Base-by-base conservation (phyloP, 2,888 invertebrate genomes). In the Hyposoter dolosus region DNA sequence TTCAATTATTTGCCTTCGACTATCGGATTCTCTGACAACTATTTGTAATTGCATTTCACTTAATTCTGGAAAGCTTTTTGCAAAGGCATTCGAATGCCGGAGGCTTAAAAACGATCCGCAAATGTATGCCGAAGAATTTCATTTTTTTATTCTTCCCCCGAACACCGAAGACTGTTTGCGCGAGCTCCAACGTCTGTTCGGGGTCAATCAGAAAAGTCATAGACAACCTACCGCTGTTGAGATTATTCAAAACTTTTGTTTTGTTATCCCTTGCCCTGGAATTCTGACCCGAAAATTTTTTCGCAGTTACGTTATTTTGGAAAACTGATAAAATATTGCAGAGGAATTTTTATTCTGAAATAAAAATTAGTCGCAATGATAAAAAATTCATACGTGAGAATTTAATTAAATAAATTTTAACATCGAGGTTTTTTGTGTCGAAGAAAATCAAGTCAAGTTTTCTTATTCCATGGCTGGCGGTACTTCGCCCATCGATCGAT, bases 1-100 rank as follows among this genome's bases (percentile, higher is more conserved):
- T 82, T 32, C 19, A 23, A 35, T 66, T 66, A 50, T 74, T 74
- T 66, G n/a, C 2, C 23, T 66, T 35, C 15, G 9, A 7, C 28
- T 43, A n/a, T 56, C 40, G 68, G 43, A 43, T 68, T 45, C 68
- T 68, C 3, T 19, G 15, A 28, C 40, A 40, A 15, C 12, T 40
- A 19, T 66, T 66, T 40, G 9, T 66, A 23, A 68, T 68, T 43
- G 23, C 0, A 12, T 43, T 15, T 23, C 15, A 1, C 6, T 23
- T 45, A n/a, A 3, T 40, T 66, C 35, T n/a, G n/a, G 28, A 15
- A 4, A 28, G 1, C 28, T 60, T 60, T 28, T 40, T 40, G 40
- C 56, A 15, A 28, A 60, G 60, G 60, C 28, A 28, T 60, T 28
- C 15, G 17, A 3, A 12, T 10, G 19, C 23, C 23, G 0, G 23